Evolutionary conservation across 2,113 vertebrate genomes (phyloP), one percentile per base, ranked within the genome.

Genomic region (pig (Sus scrofa)): DNA sequence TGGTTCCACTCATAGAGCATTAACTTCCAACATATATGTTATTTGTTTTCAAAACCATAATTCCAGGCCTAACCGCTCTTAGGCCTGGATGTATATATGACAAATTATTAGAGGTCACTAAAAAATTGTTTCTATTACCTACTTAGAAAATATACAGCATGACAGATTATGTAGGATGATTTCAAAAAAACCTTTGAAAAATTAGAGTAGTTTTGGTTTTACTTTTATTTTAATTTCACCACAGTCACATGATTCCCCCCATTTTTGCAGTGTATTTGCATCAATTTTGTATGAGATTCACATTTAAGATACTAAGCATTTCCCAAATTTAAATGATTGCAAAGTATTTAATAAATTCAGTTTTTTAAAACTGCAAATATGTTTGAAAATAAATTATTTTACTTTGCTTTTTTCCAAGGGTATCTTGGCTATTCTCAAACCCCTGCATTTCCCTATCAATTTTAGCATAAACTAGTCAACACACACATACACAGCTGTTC

Each of bases 121-220:
- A 92, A 79, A 81, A 67, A 58, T 9, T 79, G 34, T 86, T 93
- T 89, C 70, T 71, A 1, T 77, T 96, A 34, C 22, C 54, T 60
- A 71, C 20, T 86, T 93, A 86, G 4, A 82, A 87, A 77, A 30
- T 90, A 78, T 39, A 30, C 62, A 90, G 44, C n/a, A 60, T 83
- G 20, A 73, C 1, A 93, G 34, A 58, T 71, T 34, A 32, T 91
- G 18, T 26, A 27, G 56, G 37, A 81, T 92, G 62, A 86, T 92
- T 92, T 92, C 58, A 92, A 70, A 92, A 70, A 67, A 78, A 27
- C 27, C 63, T 94, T 97, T 84, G 71, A 56, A 15, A 92, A 94
- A 75, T 58, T 77, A 71, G 39, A 81, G 30, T 70, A 83, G 90
- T 96, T 93, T 92, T 92, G 34, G 20, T 39, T 86, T 82, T 74